Conservation (phyloP, 2,888 invertebrate genomes). For the Metalampra italica region DNA sequence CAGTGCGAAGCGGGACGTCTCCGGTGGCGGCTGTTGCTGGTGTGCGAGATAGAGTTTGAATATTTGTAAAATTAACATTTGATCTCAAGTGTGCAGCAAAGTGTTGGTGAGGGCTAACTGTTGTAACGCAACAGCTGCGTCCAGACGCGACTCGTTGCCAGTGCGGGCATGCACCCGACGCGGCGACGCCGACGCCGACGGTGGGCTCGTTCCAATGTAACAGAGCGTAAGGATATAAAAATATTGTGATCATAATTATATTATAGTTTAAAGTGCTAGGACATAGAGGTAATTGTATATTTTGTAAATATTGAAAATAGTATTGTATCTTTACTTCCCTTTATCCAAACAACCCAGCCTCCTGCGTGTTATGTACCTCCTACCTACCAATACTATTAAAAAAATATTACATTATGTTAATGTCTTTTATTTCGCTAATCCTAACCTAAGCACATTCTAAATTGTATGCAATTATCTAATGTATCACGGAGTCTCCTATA, state of each 20-base stretch:
- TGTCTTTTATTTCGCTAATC: slow-evolving; percentile 7
- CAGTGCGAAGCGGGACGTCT: slow-evolving; percentile 25
- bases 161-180: too few species aligned
- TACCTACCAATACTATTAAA: slow-evolving; percentile 80
- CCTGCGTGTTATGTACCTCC: slow-evolving; percentile 80
- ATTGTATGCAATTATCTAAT: too few species aligned
- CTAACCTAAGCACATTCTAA: neutral
- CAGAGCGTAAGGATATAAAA: slow-evolving; percentile 70
- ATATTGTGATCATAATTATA: slow-evolving; percentile 79
- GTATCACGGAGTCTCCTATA: too few species aligned
- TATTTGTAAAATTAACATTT: slow-evolving; percentile 75
- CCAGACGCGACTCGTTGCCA: slow-evolving; percentile 37
- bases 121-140: slow-evolving; percentile 54
- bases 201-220: slow-evolving; percentile 46
- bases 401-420: slow-evolving; percentile 65
- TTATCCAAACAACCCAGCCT: slow-evolving; percentile 76
- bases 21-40: slow-evolving; percentile 56
- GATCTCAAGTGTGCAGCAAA: slow-evolving; percentile 78
- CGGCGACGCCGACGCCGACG: too few species aligned
- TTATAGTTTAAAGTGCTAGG: slow-evolving; percentile 71
- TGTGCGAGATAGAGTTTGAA: slow-evolving; percentile 70
- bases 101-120: slow-evolving; percentile 65
- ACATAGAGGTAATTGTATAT: slow-evolving; percentile 74
- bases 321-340: slow-evolving; percentile 78
- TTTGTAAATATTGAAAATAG: slow-evolving; percentile 79